Conservation (phyloP, 2,797 vertebrate genomes). For the Malurus splendens region DNA sequence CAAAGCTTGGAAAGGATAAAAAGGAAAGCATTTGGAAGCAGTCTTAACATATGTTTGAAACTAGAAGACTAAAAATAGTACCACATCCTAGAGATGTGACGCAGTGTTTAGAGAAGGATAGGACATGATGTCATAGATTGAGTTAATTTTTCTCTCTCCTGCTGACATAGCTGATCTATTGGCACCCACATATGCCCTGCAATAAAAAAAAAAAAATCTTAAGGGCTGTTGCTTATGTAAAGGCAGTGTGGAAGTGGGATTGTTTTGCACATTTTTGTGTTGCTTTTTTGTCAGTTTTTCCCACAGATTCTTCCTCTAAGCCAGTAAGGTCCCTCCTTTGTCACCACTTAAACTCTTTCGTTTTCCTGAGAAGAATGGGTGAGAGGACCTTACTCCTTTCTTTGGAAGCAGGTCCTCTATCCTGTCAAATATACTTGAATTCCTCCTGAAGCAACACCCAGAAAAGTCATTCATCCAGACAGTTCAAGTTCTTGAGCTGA, state of each 20-base stretch:
- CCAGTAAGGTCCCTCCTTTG: not conserved
- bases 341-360: not conserved
- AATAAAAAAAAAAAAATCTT: not conserved
- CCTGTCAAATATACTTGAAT: not conserved
- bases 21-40: not conserved
- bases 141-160: not conserved
- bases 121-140: not conserved
- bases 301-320: not conserved
- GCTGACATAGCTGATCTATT: not conserved
- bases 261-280: not conserved
- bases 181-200: not conserved
- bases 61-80: constrained; percentile 1
- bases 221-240: not conserved
- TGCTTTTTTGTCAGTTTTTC: not conserved
- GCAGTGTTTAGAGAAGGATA: not conserved
- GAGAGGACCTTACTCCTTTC: not conserved
- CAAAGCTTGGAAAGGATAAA: not conserved
- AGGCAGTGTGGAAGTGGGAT: not conserved
- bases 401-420: not conserved
- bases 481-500: not conserved
- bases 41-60: not conserved
- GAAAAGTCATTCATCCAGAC: not conserved
- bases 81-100: constrained; percentile 2
- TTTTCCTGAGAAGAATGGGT: not conserved
- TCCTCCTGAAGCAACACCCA: not conserved